Conservation (phyloP, 1,140 invertebrate species). For the Drosophila eugracilis region DNA sequence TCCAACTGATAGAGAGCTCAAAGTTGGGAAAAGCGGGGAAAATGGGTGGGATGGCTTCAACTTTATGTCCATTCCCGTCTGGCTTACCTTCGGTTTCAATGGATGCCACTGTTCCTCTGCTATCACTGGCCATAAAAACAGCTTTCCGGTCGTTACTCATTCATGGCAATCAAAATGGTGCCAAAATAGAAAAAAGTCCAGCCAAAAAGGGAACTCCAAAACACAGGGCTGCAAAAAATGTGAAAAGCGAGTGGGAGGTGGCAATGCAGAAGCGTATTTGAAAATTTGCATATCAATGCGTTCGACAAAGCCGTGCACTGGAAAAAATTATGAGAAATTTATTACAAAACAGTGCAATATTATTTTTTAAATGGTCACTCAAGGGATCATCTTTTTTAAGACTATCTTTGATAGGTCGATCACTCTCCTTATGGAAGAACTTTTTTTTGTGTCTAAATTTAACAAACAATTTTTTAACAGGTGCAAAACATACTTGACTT, state of each 20-base stretch:
- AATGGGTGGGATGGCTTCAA: constrained; percentile 3
- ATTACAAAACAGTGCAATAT: no score
- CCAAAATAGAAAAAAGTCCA: constrained; percentile 77
- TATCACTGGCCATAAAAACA: constrained; percentile 82
- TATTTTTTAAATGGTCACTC: neutral
- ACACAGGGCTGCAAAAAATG: constrained; percentile 24
- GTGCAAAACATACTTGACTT: no score
- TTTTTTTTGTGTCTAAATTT: no score
- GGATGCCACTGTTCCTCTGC: constrained; percentile 43
- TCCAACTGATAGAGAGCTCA: constrained; percentile 44
- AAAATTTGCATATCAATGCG: constrained; percentile 82
- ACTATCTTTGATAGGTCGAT: no score
- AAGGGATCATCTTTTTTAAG: no score
- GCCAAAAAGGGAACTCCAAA: constrained; percentile 43
- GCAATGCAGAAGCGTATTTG: constrained; percentile 59
- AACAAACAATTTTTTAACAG: no score
- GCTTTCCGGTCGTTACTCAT: constrained; percentile 83
- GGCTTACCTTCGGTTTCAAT: constrained; percentile 59
- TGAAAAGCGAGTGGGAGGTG: neutral
- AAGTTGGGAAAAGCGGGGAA: constrained; percentile 2
- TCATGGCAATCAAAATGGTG: constrained; percentile 82
- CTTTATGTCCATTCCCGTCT: constrained; percentile 53
- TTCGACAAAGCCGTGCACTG: constrained; percentile 37
- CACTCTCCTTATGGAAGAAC: no score
- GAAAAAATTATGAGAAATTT: neutral